These are phyloP conservation scores for Onychostoma macrolepis DNA, from an alignment of 2,113 vertebrate genomes.

Conservation along the genomic window DNA sequence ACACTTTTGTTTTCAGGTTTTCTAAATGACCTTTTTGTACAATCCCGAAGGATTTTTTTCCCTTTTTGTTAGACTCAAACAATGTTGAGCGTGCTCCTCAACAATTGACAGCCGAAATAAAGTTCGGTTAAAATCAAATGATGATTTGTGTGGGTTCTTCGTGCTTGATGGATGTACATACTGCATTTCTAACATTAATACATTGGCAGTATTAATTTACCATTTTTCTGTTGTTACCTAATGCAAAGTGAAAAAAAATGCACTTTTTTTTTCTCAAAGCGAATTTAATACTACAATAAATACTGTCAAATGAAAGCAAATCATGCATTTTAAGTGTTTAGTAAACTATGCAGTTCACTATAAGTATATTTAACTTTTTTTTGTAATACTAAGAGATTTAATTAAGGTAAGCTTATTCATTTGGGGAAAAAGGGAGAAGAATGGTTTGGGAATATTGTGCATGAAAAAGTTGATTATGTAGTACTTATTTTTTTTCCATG, in stretches of 20 bases:
- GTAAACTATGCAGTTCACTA: background rate
- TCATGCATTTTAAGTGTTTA: background rate
- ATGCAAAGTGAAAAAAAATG: background rate
- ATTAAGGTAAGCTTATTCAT: too few species aligned
- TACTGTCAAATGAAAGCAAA: background rate
- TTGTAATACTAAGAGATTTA: background rate
- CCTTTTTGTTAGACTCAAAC: background rate
- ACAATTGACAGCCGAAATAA: conserved; percentile 31
- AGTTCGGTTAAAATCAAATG: conserved; percentile 9
- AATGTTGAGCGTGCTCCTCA: background rate
- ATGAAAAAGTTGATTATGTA: background rate
- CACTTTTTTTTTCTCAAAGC: background rate
- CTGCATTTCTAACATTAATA: background rate
- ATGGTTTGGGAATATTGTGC: background rate
- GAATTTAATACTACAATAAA: background rate
- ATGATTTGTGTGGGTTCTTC: background rate
- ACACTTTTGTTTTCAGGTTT: background rate
- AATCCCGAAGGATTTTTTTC: background rate
- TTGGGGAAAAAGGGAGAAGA: background rate
- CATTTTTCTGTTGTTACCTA: background rate
- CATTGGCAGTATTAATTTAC: background rate
- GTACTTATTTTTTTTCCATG: background rate
- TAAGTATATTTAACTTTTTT: background rate
- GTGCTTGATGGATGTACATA: background rate
- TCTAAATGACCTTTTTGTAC: background rate